A percentile compares a stretch with the other conserved stretches of the same genome.
phyloP scores from a whole-genome alignment of 1,140 invertebrate species.

The Drosophila murphyi region DNA sequence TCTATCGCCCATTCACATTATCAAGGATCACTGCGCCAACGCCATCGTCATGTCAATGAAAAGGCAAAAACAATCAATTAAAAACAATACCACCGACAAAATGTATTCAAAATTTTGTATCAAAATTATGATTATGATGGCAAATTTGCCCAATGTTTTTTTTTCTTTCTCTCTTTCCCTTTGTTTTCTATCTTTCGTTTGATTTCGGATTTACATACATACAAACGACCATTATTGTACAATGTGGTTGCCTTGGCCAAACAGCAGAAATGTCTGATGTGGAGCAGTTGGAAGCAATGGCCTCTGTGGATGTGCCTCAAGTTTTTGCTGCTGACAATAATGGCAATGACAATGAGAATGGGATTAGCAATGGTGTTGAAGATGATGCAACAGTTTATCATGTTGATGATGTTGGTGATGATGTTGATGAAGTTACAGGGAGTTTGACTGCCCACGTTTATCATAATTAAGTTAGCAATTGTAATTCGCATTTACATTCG shows the following conservation, averaged over 20 bases:
- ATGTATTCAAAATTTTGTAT: conserved; percentile 63
- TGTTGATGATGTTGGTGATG: conserved; percentile 14
- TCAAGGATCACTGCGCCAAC: conserved; percentile 34
- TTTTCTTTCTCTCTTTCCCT: conserved; percentile 58
- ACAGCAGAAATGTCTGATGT: conserved; percentile 62
- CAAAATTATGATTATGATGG: conserved; percentile 55
- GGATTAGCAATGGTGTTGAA: conserved; percentile 21
- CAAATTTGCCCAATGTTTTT: conserved; percentile 39
- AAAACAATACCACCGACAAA: conserved; percentile 29
- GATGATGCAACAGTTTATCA: background rate
- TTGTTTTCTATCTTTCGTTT: conserved; percentile 49
- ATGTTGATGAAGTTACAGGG: conserved; percentile 31
- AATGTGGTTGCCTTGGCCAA: conserved; percentile 26
- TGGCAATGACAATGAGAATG: conserved; percentile 7
- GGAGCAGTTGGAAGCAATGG: conserved; percentile 68
- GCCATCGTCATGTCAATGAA: conserved; percentile 43
- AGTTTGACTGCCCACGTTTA: conserved; percentile 43
- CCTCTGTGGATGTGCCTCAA: conserved; percentile 48
- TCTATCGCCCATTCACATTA: conserved; percentile 12
- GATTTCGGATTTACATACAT: conserved; percentile 46
- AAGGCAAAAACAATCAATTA: conserved; percentile 43
- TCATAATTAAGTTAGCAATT: conserved; percentile 60
- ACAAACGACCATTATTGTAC: conserved; percentile 23
- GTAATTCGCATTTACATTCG: conserved; percentile 38
- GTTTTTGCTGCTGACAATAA: conserved; percentile 52